A percentile compares a stretch with the other conserved stretches of the same genome.
Conservation (phyloP, 2,888 invertebrate genomes). For the Emmelina monodactyla region DNA sequence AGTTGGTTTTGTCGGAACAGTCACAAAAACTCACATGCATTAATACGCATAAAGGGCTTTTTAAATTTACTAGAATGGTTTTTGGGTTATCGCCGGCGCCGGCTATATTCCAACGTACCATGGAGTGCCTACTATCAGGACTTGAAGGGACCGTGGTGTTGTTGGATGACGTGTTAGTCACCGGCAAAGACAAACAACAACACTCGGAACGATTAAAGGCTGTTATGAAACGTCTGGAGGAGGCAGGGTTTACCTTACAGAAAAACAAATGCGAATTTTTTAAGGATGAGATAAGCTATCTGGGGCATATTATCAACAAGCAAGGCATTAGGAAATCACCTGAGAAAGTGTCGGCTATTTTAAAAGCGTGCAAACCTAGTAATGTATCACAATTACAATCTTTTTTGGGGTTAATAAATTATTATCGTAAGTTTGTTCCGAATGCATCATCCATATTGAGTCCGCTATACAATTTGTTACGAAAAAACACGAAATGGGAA, state of each 20-base stretch:
- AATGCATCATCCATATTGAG: neutral
- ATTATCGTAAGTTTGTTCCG: too few species aligned
- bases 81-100: too few species aligned
- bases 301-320: neutral
- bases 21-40: too few species aligned
- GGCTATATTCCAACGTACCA: slow-evolving; percentile 4
- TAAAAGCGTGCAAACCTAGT: neutral
- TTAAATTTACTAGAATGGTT: too few species aligned
- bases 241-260: neutral
- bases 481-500: neutral
- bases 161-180: neutral
- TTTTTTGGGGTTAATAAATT: neutral
- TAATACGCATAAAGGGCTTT: too few species aligned
- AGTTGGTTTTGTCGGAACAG: too few species aligned
- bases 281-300: neutral
- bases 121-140: neutral
- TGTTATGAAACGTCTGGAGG: neutral
- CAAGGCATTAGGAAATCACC: neutral
- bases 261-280: neutral
- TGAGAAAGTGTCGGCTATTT: neutral
- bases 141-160: neutral
- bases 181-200: neutral
- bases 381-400: neutral
- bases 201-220: neutral
- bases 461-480: neutral